Conservation (phyloP, 2,113 vertebrate genomes). For the Lepus europaeus region DNA sequence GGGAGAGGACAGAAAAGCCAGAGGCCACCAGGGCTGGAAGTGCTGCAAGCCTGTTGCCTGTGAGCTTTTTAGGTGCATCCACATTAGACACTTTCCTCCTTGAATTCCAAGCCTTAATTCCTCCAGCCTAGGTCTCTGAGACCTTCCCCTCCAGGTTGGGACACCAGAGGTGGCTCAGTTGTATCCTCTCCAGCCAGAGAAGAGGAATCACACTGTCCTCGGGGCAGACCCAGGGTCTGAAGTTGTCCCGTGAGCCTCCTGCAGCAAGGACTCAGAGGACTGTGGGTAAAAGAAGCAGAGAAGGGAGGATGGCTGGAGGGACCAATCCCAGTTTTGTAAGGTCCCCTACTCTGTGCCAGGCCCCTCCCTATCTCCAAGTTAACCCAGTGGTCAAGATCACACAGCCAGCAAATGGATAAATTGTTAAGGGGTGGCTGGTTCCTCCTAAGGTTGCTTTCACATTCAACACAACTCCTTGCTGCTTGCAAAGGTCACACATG, state of each 20-base stretch:
- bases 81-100: background rate
- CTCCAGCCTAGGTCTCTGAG: background rate
- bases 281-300: background rate
- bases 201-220: background rate
- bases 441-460: background rate
- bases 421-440: background rate
- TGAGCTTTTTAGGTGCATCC: background rate
- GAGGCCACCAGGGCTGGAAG: background rate
- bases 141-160: background rate
- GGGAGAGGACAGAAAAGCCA: background rate
- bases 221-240: background rate
- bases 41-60: background rate
- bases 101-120: constrained; percentile 17
- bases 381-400: background rate
- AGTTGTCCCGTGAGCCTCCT: background rate
- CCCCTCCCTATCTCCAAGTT: background rate
- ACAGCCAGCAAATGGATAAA: too few species aligned
- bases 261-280: background rate
- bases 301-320: background rate
- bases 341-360: background rate
- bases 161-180: background rate
- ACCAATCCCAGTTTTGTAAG: background rate
- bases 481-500: background rate
- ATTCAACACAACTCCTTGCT: background rate
- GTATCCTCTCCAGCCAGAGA: background rate